These are phyloP conservation scores for Aleiodes leptofemur DNA, from an alignment of 2,888 invertebrate genomes.

Conservation along the genomic window DNA sequence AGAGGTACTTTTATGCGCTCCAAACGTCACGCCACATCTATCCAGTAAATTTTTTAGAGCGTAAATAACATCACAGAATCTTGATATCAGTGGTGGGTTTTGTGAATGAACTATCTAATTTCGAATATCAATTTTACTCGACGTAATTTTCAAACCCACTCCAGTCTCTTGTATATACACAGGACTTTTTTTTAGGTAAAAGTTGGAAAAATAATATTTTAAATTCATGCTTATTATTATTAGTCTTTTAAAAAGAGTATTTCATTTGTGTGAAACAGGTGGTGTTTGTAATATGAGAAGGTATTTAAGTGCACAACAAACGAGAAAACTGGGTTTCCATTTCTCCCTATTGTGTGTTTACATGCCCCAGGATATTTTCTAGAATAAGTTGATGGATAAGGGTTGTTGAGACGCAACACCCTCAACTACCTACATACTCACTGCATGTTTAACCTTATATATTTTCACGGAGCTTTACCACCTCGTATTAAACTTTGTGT, in stretches of 20 bases:
- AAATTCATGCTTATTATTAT: background rate
- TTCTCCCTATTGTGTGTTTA: background rate
- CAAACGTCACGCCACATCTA: conserved; percentile 17
- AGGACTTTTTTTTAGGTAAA: background rate
- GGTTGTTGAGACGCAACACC: conserved; percentile 8
- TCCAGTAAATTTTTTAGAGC: conserved; percentile 20
- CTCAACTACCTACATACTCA: background rate
- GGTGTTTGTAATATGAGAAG: background rate
- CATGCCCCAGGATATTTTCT: background rate
- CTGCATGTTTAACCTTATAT: background rate
- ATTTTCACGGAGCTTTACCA: background rate
- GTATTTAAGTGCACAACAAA: background rate
- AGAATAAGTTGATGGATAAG: conserved; percentile 28
- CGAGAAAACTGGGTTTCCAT: background rate
- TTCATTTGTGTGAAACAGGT: conserved; percentile 9
- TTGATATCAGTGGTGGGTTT: background rate
- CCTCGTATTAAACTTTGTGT: background rate
- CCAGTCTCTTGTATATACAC: too few relatives aligned
- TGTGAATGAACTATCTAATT: conserved; percentile 19
- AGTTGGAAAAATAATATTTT: background rate
- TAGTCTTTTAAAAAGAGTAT: background rate
- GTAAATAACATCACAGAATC: conserved; percentile 19
- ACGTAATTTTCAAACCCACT: background rate
- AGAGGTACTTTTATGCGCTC: conserved; percentile 3
- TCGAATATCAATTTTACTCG: conserved; percentile 17